Percentiles rank a stretch among this genome's conserved stretches.
Conservation (phyloP, 1,140 invertebrate species). For the Meloidogyne exigua region DNA sequence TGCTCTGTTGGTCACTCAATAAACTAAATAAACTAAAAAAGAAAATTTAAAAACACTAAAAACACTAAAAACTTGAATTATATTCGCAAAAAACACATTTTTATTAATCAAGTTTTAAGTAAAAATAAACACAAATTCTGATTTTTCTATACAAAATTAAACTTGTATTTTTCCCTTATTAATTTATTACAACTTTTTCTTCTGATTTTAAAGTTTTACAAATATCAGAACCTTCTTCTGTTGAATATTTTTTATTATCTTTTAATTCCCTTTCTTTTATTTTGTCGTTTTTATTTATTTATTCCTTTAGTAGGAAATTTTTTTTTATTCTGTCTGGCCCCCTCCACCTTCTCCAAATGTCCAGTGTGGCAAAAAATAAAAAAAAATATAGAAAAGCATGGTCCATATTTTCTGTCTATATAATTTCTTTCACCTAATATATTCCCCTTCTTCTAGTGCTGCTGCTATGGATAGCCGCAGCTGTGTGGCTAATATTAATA, state of each 20-base stretch:
- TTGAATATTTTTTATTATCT: neutral
- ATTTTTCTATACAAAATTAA: neutral
- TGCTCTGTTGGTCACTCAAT: slow-evolving; percentile 1
- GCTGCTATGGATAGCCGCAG: neutral
- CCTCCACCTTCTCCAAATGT: neutral
- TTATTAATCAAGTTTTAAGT: no score
- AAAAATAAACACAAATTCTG: neutral
- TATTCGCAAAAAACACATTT: no score
- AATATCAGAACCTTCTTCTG: neutral
- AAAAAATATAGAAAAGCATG: slow-evolving; percentile 4
- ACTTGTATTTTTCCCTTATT: neutral
- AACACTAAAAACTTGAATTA: no score
- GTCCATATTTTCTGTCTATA: neutral
- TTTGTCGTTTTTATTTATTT: neutral
- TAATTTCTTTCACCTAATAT: neutral
- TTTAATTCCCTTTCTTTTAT: neutral
- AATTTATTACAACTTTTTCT: neutral
- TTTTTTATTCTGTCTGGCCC: neutral
- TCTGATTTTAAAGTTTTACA: no score
- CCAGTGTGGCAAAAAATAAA: neutral
- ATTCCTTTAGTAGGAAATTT: neutral
- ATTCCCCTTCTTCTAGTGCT: no score
- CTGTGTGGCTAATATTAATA: slow-evolving; percentile 3
- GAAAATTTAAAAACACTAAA: no score
- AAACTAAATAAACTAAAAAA: slow-evolving; percentile 5